Evolutionary conservation across 2,888 invertebrate species (phyloP).

Genomic region (Erebia aethiops): DNA sequence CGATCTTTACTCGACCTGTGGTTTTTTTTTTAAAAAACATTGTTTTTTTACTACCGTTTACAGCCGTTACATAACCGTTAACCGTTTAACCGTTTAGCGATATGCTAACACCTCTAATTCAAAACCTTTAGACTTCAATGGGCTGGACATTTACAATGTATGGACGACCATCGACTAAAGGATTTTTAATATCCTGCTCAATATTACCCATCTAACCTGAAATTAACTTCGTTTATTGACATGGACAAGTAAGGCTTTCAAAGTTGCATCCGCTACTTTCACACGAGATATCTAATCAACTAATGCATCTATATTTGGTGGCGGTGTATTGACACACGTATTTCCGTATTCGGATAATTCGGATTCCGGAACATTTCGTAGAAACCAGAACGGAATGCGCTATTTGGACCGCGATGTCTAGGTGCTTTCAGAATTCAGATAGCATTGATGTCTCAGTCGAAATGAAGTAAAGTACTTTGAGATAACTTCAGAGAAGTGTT

Average conservation of each 20-base stretch:
- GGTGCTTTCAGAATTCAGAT: conserved; percentile 1
- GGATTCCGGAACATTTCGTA: neutral
- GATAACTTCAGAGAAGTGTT: neutral
- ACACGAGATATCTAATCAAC: conserved; percentile 55
- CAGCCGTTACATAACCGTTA: no score
- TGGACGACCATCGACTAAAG: no score
- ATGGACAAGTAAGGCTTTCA: neutral
- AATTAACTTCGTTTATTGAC: neutral
- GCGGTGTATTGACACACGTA: conserved; percentile 13
- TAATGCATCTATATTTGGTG: conserved; percentile 55
- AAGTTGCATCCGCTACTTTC: conserved; percentile 32
- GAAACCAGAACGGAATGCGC: neutral
- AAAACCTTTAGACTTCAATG: no score
- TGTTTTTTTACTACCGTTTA: no score
- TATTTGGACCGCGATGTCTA: neutral
- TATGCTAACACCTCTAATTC: no score
- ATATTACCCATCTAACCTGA: neutral
- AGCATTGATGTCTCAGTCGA: neutral
- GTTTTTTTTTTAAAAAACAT: no score
- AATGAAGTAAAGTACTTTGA: neutral
- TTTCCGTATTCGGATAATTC: neutral
- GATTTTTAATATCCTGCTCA: no score
- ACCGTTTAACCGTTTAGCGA: no score
- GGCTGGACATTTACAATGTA: no score
- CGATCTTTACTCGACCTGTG: no score